A percentile compares a stretch with the other conserved stretches of the same genome.
Conservation (phyloP, 1,140 invertebrate genomes). For the Temnothorax longispinosus region DNA sequence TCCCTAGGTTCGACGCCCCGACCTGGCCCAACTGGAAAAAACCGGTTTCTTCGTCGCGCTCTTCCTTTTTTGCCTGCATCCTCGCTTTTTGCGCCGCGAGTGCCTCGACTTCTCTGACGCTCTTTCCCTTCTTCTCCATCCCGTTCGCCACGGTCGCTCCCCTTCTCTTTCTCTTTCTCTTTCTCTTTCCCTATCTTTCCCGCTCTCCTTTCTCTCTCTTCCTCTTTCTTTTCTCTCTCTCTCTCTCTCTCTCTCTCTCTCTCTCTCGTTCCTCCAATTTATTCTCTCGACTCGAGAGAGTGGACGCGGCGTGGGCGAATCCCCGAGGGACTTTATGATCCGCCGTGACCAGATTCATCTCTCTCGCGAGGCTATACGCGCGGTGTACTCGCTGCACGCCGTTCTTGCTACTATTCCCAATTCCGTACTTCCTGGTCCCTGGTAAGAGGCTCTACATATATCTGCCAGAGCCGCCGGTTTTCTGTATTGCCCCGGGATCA, state of each 20-base stretch:
- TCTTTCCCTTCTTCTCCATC: slow-evolving; percentile 72
- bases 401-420: slow-evolving; percentile 73
- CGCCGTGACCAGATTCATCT: slow-evolving; percentile 83
- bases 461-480: background rate
- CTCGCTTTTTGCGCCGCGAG: slow-evolving; percentile 80
- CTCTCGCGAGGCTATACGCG: slow-evolving; percentile 18
- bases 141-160: slow-evolving; percentile 53
- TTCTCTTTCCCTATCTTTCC: slow-evolving; percentile 23
- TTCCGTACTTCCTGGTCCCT: slow-evolving; percentile 70
- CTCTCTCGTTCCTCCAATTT: slow-evolving; percentile 25
- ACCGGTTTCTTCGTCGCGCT: slow-evolving; percentile 85
- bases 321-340: slow-evolving; percentile 80
- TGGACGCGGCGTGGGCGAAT: slow-evolving; percentile 81
- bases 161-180: slow-evolving; percentile 27
- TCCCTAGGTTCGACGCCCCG: slow-evolving; percentile 86
- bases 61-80: slow-evolving; percentile 83
- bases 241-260: slow-evolving; percentile 34
- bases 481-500: background rate
- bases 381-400: slow-evolving; percentile 58
- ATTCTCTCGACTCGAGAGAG: slow-evolving; percentile 67
- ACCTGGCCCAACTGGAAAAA: slow-evolving; percentile 86
- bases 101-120: slow-evolving; percentile 70
- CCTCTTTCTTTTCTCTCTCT: background rate
- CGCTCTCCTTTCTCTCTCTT: background rate
- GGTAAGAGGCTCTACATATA: background rate